phyloP scores from a whole-genome alignment of 2,888 invertebrate genomes.

The Idaea dimidiata region DNA sequence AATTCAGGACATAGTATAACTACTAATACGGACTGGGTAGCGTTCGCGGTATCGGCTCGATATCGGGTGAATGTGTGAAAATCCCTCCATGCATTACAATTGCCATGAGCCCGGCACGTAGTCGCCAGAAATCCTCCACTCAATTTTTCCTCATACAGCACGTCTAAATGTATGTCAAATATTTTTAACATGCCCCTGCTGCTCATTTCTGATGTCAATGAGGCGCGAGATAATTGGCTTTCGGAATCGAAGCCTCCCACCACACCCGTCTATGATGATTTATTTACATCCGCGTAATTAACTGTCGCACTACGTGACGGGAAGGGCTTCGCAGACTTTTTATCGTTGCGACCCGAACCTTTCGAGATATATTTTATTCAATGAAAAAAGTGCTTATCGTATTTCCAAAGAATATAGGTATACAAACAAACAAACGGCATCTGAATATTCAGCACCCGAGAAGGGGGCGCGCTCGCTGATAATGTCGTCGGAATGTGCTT shows the following conservation, averaged over 20 bases:
- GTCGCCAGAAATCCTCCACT: conserved; percentile 59
- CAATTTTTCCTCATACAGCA: conserved; percentile 65
- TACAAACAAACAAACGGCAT: conserved; percentile 68
- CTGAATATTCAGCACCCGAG: conserved; percentile 69
- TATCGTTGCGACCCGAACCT: conserved; percentile 68
- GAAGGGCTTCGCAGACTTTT: conserved; percentile 71
- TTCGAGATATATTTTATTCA: conserved; percentile 70
- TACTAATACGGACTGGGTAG: conserved; percentile 44
- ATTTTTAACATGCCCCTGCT: conserved; percentile 58
- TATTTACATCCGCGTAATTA: conserved; percentile 80
- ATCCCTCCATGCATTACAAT: conserved; percentile 69
- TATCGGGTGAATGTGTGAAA: conserved; percentile 62
- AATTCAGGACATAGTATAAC: conserved; percentile 61
- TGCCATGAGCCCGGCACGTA: conserved; percentile 65
- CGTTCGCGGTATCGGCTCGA: conserved; percentile 55
- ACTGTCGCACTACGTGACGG: conserved; percentile 80
- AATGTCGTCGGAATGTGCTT: conserved; percentile 63
- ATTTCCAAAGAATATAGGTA: conserved; percentile 68
- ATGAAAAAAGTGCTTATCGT: conserved; percentile 71
- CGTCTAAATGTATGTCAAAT: conserved; percentile 66
- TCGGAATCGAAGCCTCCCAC: conserved; percentile 73
- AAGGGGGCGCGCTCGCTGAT: conserved; percentile 65
- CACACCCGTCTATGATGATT: conserved; percentile 77
- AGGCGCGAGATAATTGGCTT: conserved; percentile 78
- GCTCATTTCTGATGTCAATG: conserved; percentile 75